phyloP scores from a whole-genome alignment of 2,888 invertebrate species.

The Ectemnius continuus region DNA sequence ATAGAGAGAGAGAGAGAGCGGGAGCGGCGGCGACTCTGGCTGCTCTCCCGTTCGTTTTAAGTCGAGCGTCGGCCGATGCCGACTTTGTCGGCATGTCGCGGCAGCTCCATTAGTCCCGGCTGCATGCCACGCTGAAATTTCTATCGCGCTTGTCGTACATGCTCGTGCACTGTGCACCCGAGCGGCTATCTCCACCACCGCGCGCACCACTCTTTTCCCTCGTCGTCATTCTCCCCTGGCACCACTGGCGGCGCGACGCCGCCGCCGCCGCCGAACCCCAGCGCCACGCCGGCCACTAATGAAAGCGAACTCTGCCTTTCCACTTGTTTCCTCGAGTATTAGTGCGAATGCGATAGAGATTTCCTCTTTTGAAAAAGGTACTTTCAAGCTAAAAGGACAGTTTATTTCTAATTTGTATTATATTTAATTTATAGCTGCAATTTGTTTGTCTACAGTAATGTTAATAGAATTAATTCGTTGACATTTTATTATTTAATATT shows the following conservation, averaged over 20 bases:
- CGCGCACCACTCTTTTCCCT: not conserved
- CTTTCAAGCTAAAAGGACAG: no score
- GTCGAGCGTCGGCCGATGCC: not conserved
- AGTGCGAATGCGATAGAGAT: no score
- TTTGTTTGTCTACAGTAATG: no score
- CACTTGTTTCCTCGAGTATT: no score
- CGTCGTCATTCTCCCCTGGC: conserved; percentile 5
- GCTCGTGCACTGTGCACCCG: not conserved
- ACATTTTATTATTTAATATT: no score
- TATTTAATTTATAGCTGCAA: no score
- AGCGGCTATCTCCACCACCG: no score
- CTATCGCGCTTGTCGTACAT: conserved; percentile 13
- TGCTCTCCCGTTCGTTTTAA: conserved; percentile 13
- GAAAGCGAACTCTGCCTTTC: conserved; percentile 50
- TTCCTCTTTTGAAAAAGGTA: no score
- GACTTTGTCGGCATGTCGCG: conserved; percentile 1
- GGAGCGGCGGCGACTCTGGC: no score
- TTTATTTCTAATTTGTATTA: no score
- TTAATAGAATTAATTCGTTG: no score
- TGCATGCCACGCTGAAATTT: conserved; percentile 16
- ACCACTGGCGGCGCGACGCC: not conserved
- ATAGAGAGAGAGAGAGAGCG: no score
- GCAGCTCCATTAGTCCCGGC: conserved; percentile 12
- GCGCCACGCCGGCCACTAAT: conserved; percentile 45
- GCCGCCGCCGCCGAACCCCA: conserved; percentile 6